phyloP scores from a whole-genome alignment of 2,797 vertebrate species.

The Argentina silus region DNA sequence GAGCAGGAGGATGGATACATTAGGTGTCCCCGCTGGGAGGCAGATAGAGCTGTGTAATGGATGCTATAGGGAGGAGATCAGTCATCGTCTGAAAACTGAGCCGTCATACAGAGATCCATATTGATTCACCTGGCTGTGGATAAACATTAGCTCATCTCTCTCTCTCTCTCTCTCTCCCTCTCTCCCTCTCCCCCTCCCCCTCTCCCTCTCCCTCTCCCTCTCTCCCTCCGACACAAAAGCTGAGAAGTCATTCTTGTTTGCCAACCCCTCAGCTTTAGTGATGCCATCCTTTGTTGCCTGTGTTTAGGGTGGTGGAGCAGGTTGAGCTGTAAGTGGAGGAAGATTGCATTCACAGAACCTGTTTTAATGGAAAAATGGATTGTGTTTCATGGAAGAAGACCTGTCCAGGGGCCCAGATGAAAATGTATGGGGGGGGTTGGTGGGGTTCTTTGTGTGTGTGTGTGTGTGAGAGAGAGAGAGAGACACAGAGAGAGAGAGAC shows the following conservation, averaged over 20 bases:
- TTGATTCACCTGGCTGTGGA: slow-evolving; percentile 49
- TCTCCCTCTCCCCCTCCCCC: too few relatives aligned
- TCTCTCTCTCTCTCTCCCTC: too few relatives aligned
- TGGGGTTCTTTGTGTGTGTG: not conserved
- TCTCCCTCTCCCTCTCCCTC: too few relatives aligned
- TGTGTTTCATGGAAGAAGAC: not conserved
- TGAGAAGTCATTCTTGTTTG: not conserved
- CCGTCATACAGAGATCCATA: slow-evolving; percentile 58
- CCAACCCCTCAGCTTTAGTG: not conserved
- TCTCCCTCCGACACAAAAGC: not conserved
- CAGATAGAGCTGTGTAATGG: slow-evolving; percentile 23
- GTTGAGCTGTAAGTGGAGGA: not conserved
- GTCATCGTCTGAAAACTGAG: slow-evolving; percentile 36
- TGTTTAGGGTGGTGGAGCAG: not conserved
- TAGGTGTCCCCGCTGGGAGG: not conserved
- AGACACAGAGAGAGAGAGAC: too few relatives aligned
- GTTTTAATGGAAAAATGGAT: not conserved
- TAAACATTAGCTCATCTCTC: slow-evolving; percentile 27
- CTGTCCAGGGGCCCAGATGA: not conserved
- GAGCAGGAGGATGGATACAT: not conserved
- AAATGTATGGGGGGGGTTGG: not conserved
- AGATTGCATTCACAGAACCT: not conserved
- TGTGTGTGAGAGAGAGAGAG: too few relatives aligned
- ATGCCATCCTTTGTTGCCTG: not conserved
- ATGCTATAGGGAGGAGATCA: slow-evolving; percentile 26